These are phyloP conservation scores for Periplaneta americana DNA, from an alignment of 1,140 invertebrate genomes.

Conservation along the genomic window DNA sequence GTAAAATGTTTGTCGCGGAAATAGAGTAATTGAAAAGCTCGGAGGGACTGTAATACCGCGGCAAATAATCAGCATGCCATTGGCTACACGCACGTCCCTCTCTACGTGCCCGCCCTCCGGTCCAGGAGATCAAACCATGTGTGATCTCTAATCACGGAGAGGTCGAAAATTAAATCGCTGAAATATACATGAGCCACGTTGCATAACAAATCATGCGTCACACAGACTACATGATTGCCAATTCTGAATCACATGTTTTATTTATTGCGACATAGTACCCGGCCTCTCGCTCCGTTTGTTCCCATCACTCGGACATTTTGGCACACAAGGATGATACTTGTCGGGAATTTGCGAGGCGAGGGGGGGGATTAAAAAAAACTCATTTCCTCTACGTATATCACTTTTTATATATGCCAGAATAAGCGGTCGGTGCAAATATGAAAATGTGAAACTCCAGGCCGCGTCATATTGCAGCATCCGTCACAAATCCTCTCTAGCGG, in stretches of 20 bases:
- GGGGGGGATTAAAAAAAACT: not conserved
- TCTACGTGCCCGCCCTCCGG: not conserved
- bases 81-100: not conserved
- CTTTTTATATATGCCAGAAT: not conserved
- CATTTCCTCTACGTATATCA: not conserved
- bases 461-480: too few species aligned
- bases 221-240: not conserved
- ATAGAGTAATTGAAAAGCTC: not conserved
- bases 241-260: not conserved
- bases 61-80: not conserved
- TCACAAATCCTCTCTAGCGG: too few species aligned
- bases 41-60: not conserved
- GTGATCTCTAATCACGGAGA: not conserved
- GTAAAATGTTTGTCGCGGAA: not conserved
- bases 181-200: not conserved
- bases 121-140: not conserved
- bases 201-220: not conserved
- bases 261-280: not conserved
- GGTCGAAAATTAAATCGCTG: not conserved
- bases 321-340: not conserved
- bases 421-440: not conserved
- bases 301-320: not conserved
- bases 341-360: not conserved
- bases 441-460: not conserved
- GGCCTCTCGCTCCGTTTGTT: not conserved